These are phyloP conservation scores for Bothrops jararaca DNA, from an alignment of 2,113 vertebrate genomes.

Conservation along the genomic window DNA sequence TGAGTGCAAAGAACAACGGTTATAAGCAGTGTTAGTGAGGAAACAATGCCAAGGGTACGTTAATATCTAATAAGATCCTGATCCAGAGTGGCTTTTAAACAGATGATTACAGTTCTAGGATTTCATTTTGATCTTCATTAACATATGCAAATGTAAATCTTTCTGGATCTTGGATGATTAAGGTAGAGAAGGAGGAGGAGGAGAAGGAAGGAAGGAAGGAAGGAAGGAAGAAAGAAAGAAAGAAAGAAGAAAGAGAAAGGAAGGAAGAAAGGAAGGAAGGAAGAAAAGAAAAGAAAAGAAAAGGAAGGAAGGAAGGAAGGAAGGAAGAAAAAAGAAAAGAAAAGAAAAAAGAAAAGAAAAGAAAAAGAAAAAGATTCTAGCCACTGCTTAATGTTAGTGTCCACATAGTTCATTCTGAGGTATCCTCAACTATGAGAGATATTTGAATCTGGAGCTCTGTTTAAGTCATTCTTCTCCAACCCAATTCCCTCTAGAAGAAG, in stretches of 20 bases:
- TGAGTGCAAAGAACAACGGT: conserved; percentile 33
- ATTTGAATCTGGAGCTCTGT: not conserved
- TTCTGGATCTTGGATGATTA: conserved; percentile 15
- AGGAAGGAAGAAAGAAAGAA: too few species aligned
- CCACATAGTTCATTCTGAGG: not conserved
- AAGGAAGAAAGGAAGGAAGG: too few species aligned
- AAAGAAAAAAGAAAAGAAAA: too few species aligned
- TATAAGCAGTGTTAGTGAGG: conserved; percentile 25
- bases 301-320: too few species aligned
- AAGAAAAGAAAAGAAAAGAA: too few species aligned
- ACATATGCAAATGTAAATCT: conserved; percentile 30
- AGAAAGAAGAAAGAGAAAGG: too few species aligned
- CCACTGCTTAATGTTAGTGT: not conserved
- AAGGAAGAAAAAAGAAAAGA: not conserved
- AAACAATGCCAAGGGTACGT: conserved; percentile 17
- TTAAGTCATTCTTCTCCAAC: not conserved
- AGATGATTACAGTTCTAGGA: not conserved
- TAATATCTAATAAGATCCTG: conserved; percentile 3
- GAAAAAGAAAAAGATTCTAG: not conserved
- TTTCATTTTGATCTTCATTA: conserved; percentile 50
- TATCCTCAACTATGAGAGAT: not conserved
- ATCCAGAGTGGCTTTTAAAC: accelerated
- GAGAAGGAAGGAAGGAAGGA: too few species aligned
- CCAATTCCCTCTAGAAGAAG: not conserved
- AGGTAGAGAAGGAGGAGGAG: conserved; percentile 17